Base-by-base conservation (phyloP, 2,888 invertebrate genomes). In the Listrodromus nycthemerus region DNA sequence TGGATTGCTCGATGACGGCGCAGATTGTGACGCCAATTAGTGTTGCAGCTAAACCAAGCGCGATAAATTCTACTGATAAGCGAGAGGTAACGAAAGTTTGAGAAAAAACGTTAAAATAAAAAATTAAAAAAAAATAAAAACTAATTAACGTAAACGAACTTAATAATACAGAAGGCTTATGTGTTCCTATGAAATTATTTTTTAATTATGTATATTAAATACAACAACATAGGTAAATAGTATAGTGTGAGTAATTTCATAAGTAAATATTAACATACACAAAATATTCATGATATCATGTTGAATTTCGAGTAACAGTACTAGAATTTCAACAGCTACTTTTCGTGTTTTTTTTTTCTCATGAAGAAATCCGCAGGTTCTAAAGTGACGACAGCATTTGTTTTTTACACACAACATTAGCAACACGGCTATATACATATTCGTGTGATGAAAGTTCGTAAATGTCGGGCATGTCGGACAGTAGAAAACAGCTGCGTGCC, bases 171-270 rank as follows among this genome's bases (percentile, higher is more conserved):
- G 86, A 88, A 81, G 80, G 86, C 83, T 85, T 74, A 80, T 80
- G 82, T 83, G 84, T 85, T 88, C 83, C 87, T 84, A 88, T 88
- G 84, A 88, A 87, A 88, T 89, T 87, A 84, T 80, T 85, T 83
- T 90, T 80, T 84, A 84, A 84, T 84, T 81, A 81, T 84, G 84
- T 84, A 84, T 84, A 84, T 84, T 90, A 90, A 89, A 86, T 89
- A 89, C 87, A 89, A 86, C 86, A 90, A 88, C 87, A 87, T 87
- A 86, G 86, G 87, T 84, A 87, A 87, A 89, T 88, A 88, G 83
- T 86, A 87, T 88, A 77, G 86, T 85, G 84, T 87, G 84, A 87
- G 84, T 86, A 87, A 87, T 83, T 80, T 80, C 84, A 85, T 86
- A 86, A 85, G 86, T 86, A 87, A 86, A 86, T 88, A 86, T 70